These are phyloP conservation scores for Pardosa pseudoannulata DNA, from an alignment of 2,888 invertebrate genomes.

Conservation along the genomic window DNA sequence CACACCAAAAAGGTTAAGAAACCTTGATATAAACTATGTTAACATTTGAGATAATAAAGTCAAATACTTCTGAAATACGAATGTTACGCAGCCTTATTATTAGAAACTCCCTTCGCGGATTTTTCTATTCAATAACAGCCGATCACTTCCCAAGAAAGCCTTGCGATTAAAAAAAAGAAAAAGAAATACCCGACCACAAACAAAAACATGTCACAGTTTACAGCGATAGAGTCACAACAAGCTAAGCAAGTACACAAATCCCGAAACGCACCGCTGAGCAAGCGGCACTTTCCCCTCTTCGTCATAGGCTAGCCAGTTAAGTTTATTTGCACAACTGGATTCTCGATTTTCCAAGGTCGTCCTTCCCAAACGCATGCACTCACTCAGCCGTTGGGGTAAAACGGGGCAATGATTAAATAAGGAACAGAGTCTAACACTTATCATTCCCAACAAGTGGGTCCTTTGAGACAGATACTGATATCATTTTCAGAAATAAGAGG, in stretches of 20 bases:
- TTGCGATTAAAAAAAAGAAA: no score
- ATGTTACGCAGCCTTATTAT: no score
- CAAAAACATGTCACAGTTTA: not conserved
- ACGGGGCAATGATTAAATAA: not conserved
- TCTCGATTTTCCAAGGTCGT: slow-evolving; percentile 1
- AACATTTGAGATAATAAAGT: no score
- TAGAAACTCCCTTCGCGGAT: no score
- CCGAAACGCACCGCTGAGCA: not conserved
- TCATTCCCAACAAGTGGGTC: not conserved
- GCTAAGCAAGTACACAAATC: not conserved
- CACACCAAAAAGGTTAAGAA: no score
- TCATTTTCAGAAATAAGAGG: not conserved
- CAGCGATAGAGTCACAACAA: not conserved
- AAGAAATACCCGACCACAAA: not conserved
- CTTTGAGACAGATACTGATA: not conserved
- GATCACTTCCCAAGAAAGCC: no score
- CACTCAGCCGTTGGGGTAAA: not conserved
- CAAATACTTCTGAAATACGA: no score
- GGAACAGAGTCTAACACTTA: not conserved
- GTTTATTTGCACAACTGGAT: slow-evolving; percentile 1
- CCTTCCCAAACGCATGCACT: not conserved
- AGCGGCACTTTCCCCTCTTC: not conserved
- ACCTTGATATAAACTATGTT: no score
- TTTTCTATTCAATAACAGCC: no score
- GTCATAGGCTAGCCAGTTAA: not conserved